Evolutionary conservation across 2,888 invertebrate genomes (phyloP), one percentile per base, ranked within the genome.

Genomic region (Epistrophella euchroma): DNA sequence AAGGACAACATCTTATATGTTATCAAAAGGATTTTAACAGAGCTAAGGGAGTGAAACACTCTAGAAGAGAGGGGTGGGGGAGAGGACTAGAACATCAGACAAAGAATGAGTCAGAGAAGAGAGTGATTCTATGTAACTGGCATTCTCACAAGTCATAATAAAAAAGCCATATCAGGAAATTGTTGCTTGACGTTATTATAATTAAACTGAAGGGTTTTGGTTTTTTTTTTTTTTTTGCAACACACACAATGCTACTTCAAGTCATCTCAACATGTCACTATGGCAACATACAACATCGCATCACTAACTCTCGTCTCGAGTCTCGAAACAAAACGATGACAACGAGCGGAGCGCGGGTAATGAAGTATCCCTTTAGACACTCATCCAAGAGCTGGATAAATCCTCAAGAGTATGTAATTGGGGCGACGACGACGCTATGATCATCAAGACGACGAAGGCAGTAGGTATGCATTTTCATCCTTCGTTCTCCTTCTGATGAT

Each of bases 171-270:
- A 85, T 85, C 85, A 81, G 82, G 81, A 86, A 84, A 84, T 87
- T 87, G 79, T 83, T 84, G 87, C 79, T 84, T 84, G 78, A 77
- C 85, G 87, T 87, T 85, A 85, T 85, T 84, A 85, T 87, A 87
- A 87, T 87, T 87, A 87, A 85, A 87, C 60, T 87, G 83, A 87
- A 85, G 80, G 71, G 79, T 68, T 83, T 83, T 73, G 80, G 71
- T 76, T 68, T 83, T 83, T 73, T 64, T 64, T n/a, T 56, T 17
- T 15, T 60, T 60, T 37, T 58, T 22, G 22, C 45, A 32, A 19
- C 5, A n/a, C n/a, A 25, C 43, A 78, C 82, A 82, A 47, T 73
- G 81, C 76, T 50, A 80, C 86, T 86, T 74, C 81, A 73, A 86
- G 72, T 81, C 85, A 73, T 52, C n/a, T 35, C 17, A 73, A 81